Conservation (phyloP, 2,888 invertebrate species). For the Plagodis pulveraria region DNA sequence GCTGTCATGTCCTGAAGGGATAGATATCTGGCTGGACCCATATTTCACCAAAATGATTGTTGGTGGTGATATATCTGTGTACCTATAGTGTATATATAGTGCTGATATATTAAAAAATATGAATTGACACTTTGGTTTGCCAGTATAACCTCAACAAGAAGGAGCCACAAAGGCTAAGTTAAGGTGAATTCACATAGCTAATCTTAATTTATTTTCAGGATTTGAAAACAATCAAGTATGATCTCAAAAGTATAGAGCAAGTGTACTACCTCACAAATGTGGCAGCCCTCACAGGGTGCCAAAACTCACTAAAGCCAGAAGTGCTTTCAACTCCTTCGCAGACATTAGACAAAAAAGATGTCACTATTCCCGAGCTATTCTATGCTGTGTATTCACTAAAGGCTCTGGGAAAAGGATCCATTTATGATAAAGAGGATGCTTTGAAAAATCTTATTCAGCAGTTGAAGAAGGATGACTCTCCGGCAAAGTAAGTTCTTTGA, state of each 20-base stretch:
- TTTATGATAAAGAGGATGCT: conserved; percentile 88
- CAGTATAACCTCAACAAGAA: too few species aligned
- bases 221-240: conserved; percentile 66
- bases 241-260: conserved; percentile 78
- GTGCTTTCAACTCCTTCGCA: conserved; percentile 79
- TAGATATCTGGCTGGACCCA: too few species aligned
- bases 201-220: conserved; percentile 54
- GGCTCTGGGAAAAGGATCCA: conserved; percentile 86
- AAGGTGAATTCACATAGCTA: too few species aligned
- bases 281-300: conserved; percentile 84
- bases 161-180: too few species aligned
- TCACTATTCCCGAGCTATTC: conserved; percentile 89
- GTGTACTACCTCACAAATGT: conserved; percentile 88
- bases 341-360: conserved; percentile 87
- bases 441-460: conserved; percentile 89
- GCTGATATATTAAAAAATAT: too few species aligned
- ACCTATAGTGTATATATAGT: too few species aligned
- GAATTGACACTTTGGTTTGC: too few species aligned
- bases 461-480: conserved; percentile 93
- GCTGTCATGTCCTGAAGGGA: too few species aligned
- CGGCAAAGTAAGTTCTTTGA: conserved; percentile 84
- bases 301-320: conserved; percentile 77
- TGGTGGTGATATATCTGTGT: too few species aligned
- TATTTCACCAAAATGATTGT: too few species aligned
- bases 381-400: conserved; percentile 89